Conservation (phyloP, 2,888 invertebrate genomes). For the Trachelus tabidus region DNA sequence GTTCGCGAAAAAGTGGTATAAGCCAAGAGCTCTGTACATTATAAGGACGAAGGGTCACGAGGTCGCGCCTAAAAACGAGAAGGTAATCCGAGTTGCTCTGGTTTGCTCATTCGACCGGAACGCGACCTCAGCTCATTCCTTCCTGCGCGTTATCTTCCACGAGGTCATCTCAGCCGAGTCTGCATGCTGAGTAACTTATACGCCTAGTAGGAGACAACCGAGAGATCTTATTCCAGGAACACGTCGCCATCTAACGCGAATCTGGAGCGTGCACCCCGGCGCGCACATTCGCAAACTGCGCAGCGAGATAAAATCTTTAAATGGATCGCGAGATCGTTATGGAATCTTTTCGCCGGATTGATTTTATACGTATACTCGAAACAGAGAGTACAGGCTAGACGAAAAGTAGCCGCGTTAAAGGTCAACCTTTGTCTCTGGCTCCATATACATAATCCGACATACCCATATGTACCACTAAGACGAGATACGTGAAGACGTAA, state of each 20-base stretch:
- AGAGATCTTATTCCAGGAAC: slow-evolving; percentile 42
- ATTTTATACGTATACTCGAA: background rate
- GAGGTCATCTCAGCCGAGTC: slow-evolving; percentile 51
- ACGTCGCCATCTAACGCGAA: slow-evolving; percentile 51
- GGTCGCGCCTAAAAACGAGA: slow-evolving; percentile 4
- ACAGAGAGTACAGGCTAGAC: background rate
- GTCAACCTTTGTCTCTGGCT: background rate
- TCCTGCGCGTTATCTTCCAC: slow-evolving; percentile 37
- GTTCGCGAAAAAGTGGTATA: background rate
- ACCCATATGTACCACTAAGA: background rate
- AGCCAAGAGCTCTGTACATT: too few species aligned
- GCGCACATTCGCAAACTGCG: slow-evolving; percentile 20
- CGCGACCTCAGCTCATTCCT: slow-evolving; percentile 34
- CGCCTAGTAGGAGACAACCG: slow-evolving; percentile 15
- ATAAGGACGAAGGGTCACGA: background rate
- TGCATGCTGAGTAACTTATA: slow-evolving; percentile 41
- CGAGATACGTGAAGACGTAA: background rate
- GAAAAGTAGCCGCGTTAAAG: background rate
- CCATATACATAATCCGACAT: background rate
- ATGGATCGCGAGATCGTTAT: background rate
- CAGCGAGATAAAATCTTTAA: background rate
- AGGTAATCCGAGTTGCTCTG: slow-evolving; percentile 32
- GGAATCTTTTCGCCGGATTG: background rate
- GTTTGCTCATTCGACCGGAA: slow-evolving; percentile 29
- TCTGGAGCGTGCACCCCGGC: slow-evolving; percentile 42